These are phyloP conservation scores for Coendou prehensilis DNA, from an alignment of 2,797 vertebrate species.

Conservation along the genomic window DNA sequence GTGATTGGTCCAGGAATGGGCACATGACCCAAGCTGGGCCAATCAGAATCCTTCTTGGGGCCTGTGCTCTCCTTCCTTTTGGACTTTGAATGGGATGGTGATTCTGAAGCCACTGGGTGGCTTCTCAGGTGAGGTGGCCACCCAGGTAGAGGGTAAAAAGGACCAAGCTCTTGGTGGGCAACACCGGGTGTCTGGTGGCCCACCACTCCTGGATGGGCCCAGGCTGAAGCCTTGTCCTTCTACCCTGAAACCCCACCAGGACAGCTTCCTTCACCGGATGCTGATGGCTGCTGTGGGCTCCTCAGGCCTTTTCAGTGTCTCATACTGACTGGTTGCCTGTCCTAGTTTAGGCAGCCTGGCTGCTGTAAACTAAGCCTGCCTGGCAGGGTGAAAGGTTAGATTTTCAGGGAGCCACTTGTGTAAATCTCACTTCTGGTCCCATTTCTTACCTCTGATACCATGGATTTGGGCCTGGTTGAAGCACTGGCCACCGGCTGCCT, in stretches of 20 bases:
- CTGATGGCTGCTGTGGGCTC: neutral
- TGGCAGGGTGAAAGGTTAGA: constrained; percentile 82
- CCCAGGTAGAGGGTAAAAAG: neutral
- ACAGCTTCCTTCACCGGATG: neutral
- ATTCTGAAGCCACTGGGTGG: neutral
- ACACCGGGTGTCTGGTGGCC: neutral
- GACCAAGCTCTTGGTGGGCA: neutral
- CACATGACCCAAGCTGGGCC: neutral
- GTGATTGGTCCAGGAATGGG: neutral
- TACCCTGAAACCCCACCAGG: neutral
- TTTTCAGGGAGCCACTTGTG: constrained; percentile 76
- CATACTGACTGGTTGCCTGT: constrained; percentile 13
- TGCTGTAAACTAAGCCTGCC: constrained; percentile 63
- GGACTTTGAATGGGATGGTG: neutral
- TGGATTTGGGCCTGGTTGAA: neutral
- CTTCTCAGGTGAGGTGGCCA: neutral
- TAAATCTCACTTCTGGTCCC: constrained; percentile 73
- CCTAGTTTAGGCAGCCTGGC: constrained; percentile 43
- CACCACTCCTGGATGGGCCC: neutral
- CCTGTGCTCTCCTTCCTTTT: neutral
- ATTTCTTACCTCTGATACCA: neutral
- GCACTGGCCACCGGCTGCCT: neutral
- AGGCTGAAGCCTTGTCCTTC: neutral
- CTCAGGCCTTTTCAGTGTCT: constrained; percentile 65
- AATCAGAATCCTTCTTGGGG: constrained; percentile 51